Percentiles rank a stretch among this genome's conserved stretches.
These are phyloP conservation scores for Osedax fenrisi DNA, from an alignment of 2,888 invertebrate species.

Conservation along the genomic window DNA sequence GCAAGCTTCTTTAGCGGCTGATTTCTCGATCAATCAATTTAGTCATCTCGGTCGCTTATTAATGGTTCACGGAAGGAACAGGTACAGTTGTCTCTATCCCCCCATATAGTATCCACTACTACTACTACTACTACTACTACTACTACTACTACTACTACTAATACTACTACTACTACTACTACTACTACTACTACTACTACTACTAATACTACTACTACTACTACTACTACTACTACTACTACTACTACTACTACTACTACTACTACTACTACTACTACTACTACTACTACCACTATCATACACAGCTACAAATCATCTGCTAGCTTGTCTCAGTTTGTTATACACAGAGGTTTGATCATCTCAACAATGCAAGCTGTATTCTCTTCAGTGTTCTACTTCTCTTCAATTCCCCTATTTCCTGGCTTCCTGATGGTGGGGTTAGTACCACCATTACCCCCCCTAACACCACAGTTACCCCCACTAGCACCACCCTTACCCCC, in stretches of 20 bases:
- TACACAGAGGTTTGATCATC: conserved; percentile 92
- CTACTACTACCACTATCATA: conserved; percentile 9
- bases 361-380: conserved; percentile 97
- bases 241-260: conserved; percentile 26
- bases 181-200: conserved; percentile 26
- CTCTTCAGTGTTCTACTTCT: conserved; percentile 95
- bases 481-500: no score
- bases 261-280: conserved; percentile 25
- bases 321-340: conserved; percentile 92
- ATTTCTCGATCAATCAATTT: conserved; percentile 85
- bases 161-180: conserved; percentile 21
- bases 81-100: conserved; percentile 38
- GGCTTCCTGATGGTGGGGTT: conserved; percentile 95
- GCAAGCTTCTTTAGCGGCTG: conserved; percentile 78
- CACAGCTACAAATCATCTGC: conserved; percentile 78
- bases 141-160: conserved; percentile 19
- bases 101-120: no score
- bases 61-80: conserved; percentile 79
- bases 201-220: conserved; percentile 27
- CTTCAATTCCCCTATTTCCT: conserved; percentile 91
- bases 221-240: conserved; percentile 27
- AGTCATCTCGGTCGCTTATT: conserved; percentile 64
- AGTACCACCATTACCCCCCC: no score
- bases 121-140: conserved; percentile 26
- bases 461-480: no score